Evolutionary conservation across 2,797 vertebrate species (phyloP).

Genomic region (Anas bahamensis): DNA sequence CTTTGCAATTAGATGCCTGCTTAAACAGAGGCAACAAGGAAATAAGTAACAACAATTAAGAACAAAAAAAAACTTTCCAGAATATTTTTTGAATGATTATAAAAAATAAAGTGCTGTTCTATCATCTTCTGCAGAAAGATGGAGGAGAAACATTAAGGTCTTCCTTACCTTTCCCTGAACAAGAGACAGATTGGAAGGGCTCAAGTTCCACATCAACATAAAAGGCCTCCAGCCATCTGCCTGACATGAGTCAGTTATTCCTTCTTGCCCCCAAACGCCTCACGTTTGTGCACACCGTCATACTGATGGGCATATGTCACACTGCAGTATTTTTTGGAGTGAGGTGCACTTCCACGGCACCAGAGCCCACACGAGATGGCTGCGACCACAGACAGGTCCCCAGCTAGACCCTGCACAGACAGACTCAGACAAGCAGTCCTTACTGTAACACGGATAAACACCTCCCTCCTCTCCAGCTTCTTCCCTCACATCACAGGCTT

Average conservation of each 20-base stretch:
- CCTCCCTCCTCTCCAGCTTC: neutral
- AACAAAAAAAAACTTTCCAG: neutral
- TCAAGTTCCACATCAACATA: rapidly evolving
- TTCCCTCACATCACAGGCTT: neutral
- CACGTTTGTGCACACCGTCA: rapidly evolving
- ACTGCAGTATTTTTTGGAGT: neutral
- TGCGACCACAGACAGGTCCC: rapidly evolving
- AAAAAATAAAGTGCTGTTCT: neutral
- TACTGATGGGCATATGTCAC: neutral
- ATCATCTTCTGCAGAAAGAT: neutral
- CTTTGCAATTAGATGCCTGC: neutral
- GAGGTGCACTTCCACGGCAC: neutral
- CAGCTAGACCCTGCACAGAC: rapidly evolving
- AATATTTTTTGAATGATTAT: neutral
- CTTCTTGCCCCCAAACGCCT: neutral
- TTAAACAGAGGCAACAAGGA: neutral
- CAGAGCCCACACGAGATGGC: neutral
- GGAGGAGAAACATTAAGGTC: neutral
- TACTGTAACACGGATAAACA: rapidly evolving
- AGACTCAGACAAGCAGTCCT: rapidly evolving
- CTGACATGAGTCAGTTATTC: neutral
- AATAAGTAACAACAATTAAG: neutral
- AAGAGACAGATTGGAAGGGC: neutral
- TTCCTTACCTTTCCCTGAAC: neutral
- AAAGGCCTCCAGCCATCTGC: neutral